phyloP scores from a whole-genome alignment of 37 sponge, comb jelly and placozoan genomes.

The Bolinopsis microptera region DNA sequence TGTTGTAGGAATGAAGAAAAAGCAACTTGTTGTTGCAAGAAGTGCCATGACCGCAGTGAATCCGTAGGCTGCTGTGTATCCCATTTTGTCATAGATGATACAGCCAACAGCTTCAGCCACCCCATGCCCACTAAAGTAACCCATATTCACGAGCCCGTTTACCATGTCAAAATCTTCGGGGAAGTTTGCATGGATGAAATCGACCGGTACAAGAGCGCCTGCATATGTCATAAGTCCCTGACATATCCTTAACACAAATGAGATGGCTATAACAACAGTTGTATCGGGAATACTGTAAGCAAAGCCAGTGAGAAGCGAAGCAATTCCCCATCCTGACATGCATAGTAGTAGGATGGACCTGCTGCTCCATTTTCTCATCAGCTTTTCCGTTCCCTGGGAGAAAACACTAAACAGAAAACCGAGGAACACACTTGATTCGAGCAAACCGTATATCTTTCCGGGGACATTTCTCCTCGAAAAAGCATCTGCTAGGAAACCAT shows the following conservation, averaged over 20 bases:
- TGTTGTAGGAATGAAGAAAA: background rate
- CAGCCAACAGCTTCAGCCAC: conserved; percentile 5
- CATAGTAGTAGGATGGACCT: background rate
- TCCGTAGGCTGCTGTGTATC: background rate
- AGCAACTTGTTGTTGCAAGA: background rate
- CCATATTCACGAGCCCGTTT: conserved; percentile 5
- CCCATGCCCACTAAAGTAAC: background rate
- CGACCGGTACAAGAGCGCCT: background rate
- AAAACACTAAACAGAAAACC: background rate
- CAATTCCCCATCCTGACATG: background rate
- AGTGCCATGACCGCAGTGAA: background rate
- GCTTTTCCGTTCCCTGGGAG: background rate
- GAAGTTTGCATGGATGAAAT: conserved; percentile 16
- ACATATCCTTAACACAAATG: background rate
- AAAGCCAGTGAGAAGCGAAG: background rate
- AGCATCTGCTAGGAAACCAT: conserved; percentile 52
- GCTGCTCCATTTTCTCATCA: background rate
- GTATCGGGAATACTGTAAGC: background rate
- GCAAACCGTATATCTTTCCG: conserved; percentile 10
- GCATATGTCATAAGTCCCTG: background rate
- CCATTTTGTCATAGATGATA: background rate
- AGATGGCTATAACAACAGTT: background rate
- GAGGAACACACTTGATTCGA: background rate
- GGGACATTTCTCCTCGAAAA: background rate
- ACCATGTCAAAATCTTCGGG: background rate